phyloP scores from a whole-genome alignment of 2,888 invertebrate genomes.

The Apodemia mormo region DNA sequence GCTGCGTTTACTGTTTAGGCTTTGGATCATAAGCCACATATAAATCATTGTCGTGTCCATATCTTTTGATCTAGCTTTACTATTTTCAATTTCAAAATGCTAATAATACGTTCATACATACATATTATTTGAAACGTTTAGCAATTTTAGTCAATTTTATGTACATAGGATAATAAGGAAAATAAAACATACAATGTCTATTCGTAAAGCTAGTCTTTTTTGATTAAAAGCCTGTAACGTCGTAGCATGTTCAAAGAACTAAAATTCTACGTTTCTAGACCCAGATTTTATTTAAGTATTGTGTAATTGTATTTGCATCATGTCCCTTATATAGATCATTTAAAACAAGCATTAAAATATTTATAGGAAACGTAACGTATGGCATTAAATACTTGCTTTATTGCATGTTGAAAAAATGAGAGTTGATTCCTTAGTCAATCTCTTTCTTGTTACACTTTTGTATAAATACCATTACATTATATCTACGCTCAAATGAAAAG shows the following conservation, averaged over 20 bases:
- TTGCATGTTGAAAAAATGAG: constrained; percentile 26
- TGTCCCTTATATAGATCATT: background rate
- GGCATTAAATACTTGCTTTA: background rate
- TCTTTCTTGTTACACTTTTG: constrained; percentile 47
- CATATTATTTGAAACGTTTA: constrained; percentile 54
- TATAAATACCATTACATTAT: constrained; percentile 50
- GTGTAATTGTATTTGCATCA: background rate
- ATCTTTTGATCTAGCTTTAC: constrained; percentile 40
- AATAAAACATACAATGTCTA: constrained; percentile 54
- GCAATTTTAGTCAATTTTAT: constrained; percentile 75
- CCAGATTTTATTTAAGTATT: background rate
- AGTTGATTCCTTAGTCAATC: constrained; percentile 47
- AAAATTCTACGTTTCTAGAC: background rate
- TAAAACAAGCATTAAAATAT: background rate
- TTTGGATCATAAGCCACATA: constrained; percentile 47
- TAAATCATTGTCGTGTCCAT: constrained; percentile 33
- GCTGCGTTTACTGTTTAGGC: constrained; percentile 50
- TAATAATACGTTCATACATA: constrained; percentile 37
- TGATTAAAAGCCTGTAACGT: constrained; percentile 7
- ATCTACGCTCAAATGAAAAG: constrained; percentile 60
- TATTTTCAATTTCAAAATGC: constrained; percentile 19
- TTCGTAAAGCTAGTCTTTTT: constrained; percentile 17
- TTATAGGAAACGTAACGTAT: background rate
- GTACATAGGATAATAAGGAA: constrained; percentile 63
- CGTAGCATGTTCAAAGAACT: background rate